These are phyloP conservation scores for Xestia xanthographa DNA, from an alignment of 2,888 invertebrate species.

Conservation along the genomic window DNA sequence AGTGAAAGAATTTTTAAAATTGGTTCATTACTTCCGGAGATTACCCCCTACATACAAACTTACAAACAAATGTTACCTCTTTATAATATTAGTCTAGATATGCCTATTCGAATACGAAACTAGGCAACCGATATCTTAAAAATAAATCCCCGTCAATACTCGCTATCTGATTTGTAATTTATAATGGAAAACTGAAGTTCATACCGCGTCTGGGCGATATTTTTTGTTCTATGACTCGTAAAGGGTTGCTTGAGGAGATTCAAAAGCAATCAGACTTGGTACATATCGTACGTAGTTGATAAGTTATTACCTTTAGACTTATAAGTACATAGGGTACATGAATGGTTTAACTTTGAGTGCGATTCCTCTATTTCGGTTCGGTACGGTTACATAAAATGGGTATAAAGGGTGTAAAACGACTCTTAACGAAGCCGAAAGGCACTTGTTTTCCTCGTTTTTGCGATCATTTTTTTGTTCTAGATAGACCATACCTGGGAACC, in stretches of 20 bases:
- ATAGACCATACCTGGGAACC: too few relatives aligned
- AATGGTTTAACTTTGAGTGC: not conserved
- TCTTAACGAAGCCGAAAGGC: too few relatives aligned
- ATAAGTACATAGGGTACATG: not conserved
- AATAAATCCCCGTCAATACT: not conserved
- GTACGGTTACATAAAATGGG: too few relatives aligned
- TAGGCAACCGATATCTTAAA: not conserved
- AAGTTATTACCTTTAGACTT: not conserved
- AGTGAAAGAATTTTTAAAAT: too few relatives aligned
- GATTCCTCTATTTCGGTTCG: not conserved
- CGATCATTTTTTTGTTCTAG: too few relatives aligned
- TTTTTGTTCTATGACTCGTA: not conserved
- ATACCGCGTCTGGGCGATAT: not conserved
- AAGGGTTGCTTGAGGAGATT: conserved; percentile 2
- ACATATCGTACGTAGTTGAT: too few relatives aligned
- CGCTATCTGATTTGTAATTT: not conserved
- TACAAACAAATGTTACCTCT: too few relatives aligned
- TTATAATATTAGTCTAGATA: too few relatives aligned
- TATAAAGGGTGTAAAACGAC: too few relatives aligned
- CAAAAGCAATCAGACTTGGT: conserved; percentile 23
- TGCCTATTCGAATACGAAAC: not conserved
- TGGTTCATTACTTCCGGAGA: too few relatives aligned
- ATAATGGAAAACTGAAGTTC: not conserved
- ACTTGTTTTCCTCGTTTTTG: too few relatives aligned
- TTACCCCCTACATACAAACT: too few relatives aligned